Evolutionary conservation across 2,113 vertebrate species (phyloP).

Genomic region (Chinchilla lanigera): DNA sequence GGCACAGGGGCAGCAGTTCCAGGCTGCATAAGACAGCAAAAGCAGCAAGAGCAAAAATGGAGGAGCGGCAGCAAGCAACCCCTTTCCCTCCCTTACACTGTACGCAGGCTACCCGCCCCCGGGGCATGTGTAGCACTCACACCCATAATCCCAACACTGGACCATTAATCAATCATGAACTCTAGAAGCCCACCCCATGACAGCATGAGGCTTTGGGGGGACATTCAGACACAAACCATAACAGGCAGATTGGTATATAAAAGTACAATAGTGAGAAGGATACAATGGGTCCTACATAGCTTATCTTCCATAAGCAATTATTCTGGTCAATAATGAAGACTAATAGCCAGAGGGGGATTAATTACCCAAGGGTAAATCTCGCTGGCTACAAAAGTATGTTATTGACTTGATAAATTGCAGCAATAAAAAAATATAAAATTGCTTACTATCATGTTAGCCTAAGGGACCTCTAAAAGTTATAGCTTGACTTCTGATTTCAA

Average conservation of each 20-base stretch:
- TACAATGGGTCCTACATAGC: not conserved
- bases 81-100: too few species aligned
- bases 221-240: too few species aligned
- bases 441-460: slow-evolving; percentile 59
- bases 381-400: not conserved
- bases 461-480: slow-evolving; percentile 56
- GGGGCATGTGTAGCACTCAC: too few species aligned
- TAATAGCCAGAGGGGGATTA: not conserved
- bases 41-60: too few species aligned
- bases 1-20: too few species aligned
- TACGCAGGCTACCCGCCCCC: too few species aligned
- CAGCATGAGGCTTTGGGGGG: too few species aligned
- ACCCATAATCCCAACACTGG: too few species aligned
- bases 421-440: slow-evolving; percentile 67
- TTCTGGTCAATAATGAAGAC: slow-evolving; percentile 50
- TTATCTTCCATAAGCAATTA: slow-evolving; percentile 35
- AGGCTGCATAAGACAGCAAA: too few species aligned
- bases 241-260: not conserved
- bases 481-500: slow-evolving; percentile 68
- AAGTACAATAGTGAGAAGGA: not conserved
- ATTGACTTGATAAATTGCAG: slow-evolving; percentile 58
- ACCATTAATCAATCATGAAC: too few species aligned
- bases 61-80: too few species aligned
- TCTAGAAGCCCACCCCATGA: too few species aligned
- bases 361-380: slow-evolving; percentile 46